These are phyloP conservation scores for Phthorimaea operculella DNA, from an alignment of 1,140 invertebrate genomes.

Conservation along the genomic window DNA sequence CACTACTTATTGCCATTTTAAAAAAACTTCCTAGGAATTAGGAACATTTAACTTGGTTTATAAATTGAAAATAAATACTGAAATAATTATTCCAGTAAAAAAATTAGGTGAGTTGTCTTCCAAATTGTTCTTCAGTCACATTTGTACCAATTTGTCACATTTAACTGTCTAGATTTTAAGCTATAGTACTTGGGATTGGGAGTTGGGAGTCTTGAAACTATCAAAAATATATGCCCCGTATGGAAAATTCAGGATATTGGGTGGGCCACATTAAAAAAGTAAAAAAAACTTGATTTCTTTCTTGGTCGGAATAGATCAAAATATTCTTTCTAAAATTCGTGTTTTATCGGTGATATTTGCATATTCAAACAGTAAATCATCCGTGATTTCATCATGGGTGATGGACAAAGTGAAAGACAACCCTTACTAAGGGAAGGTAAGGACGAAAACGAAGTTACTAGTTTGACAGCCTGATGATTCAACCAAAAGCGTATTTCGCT, in stretches of 20 bases:
- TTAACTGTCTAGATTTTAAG: too few relatives aligned
- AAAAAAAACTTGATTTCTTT: neutral
- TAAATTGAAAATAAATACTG: too few relatives aligned
- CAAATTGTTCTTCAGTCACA: too few relatives aligned
- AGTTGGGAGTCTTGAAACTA: too few relatives aligned
- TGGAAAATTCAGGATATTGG: neutral
- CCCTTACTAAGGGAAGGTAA: slow-evolving; percentile 50
- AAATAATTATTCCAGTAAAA: too few relatives aligned
- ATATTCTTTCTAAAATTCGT: neutral
- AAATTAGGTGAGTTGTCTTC: too few relatives aligned
- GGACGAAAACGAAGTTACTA: slow-evolving; percentile 30
- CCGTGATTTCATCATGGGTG: slow-evolving; percentile 34
- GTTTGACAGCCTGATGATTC: slow-evolving; percentile 64
- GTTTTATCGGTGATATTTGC: slow-evolving; percentile 2
- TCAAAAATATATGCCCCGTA: neutral
- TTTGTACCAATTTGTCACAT: too few relatives aligned
- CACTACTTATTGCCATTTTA: too few relatives aligned
- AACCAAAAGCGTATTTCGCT: slow-evolving; percentile 38
- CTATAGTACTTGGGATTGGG: too few relatives aligned
- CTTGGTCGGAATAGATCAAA: neutral
- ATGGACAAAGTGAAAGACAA: slow-evolving; percentile 60
- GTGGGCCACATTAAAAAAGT: neutral
- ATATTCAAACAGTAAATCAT: neutral
- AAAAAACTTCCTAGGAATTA: too few relatives aligned
- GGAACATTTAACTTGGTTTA: too few relatives aligned